Evolutionary conservation across 2,888 invertebrate species (phyloP), one percentile per base, ranked within the genome.

Genomic region (Tupiocoris notatus): DNA sequence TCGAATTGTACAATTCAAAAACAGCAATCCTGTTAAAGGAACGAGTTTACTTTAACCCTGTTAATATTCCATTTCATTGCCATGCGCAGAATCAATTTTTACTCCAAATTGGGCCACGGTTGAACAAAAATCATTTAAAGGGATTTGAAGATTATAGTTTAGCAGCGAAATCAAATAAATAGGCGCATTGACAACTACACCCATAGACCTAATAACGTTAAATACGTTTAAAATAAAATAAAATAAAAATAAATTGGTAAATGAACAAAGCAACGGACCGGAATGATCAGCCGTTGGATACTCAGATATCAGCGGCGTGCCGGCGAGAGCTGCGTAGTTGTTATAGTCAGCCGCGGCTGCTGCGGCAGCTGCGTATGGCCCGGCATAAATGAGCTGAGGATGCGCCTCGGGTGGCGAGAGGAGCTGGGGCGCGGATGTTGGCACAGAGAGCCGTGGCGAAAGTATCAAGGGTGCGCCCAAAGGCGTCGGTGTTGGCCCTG

Each of bases 261-360:
- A 84, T 91, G 89, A 92, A 88, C 91, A 91, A 88, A 91, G 92
- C 86, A 92, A 92, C 95, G 94, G 95, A 95, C 95, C 95, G 89
- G 94, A 92, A 90, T 95, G 94, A 88, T 95, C 95, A 84, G 94
- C 91, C 81, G 89, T 87, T 81, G 92, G 91, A 88, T 94, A 93
- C 85, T 93, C 91, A 81, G 92, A 90, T 84, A 93, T 90, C 81
- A 93, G 88, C 80, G 93, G 94, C 82, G 92, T 92, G 77, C 89
- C 89, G 78, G 88, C 88, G 82, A 94, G 87, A 78, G 95, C 93
- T 75, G 94, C 93, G 86, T 95, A 95, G 86, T 94, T 93, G 84
- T 91, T 92, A 86, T 94, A 95, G 84, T 95, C 95, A 68, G 84
- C 83, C 86, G 95, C 95, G 67, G 84, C 83, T 2, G 76, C 95